A percentile compares a stretch with the other conserved stretches of the same genome.
These are phyloP conservation scores for Heliothis subflexa DNA, from an alignment of 1,140 invertebrate genomes.

Conservation along the genomic window DNA sequence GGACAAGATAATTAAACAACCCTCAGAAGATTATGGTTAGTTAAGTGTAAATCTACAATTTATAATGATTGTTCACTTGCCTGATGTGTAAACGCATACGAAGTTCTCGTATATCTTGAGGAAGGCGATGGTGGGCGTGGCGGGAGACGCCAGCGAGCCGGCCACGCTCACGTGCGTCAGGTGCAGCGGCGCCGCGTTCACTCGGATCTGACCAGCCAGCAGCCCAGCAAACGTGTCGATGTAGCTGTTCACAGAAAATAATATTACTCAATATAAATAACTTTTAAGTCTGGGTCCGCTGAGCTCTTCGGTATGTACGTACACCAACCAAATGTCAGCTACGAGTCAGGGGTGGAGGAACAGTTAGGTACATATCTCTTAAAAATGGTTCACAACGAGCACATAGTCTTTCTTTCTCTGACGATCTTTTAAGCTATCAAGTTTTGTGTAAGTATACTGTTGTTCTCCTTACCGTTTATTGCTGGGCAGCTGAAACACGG, in stretches of 20 bases:
- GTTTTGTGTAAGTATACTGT: too few species aligned
- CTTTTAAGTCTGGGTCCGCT: neutral
- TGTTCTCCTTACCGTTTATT: constrained; percentile 91
- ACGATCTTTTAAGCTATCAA: too few species aligned
- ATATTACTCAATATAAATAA: neutral
- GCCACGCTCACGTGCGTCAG: constrained; percentile 95
- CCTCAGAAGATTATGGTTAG: too few species aligned
- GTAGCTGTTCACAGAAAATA: constrained; percentile 88
- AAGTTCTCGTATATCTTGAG: constrained; percentile 95
- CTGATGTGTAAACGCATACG: constrained; percentile 94
- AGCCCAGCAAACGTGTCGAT: constrained; percentile 92
- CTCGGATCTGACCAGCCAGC: constrained; percentile 93
- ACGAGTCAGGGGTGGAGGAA: too few species aligned
- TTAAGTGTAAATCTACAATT: neutral
- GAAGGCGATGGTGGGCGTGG: constrained; percentile 93
- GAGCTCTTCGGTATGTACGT: neutral
- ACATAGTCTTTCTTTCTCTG: too few species aligned
- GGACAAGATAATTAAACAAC: too few species aligned
- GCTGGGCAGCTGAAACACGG: constrained; percentile 93
- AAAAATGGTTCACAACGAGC: too few species aligned
- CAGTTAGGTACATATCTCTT: neutral
- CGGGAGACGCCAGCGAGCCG: constrained; percentile 88
- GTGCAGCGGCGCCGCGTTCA: constrained; percentile 94
- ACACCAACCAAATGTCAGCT: neutral
- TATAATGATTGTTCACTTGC: constrained; percentile 61